Base-by-base conservation (phyloP, 2,797 vertebrate genomes). In the Eulemur rubriventer region DNA sequence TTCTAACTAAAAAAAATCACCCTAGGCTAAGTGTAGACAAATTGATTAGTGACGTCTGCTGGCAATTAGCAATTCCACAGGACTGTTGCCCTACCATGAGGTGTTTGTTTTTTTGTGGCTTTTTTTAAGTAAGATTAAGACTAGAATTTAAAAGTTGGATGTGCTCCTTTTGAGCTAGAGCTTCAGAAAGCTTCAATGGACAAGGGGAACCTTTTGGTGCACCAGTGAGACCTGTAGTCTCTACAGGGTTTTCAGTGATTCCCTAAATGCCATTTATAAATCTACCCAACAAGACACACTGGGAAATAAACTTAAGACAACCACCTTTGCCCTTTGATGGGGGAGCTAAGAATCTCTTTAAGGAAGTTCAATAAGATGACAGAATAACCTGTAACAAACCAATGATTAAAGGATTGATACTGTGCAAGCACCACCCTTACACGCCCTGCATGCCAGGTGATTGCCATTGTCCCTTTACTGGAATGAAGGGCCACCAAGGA, bases 21-120 rank as follows among this genome's bases (percentile, higher is more conserved):
- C 38, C 69, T 48, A 72, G 93, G 57, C 50, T 96, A 93, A 91
- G 80, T 80, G 57, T 82, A 97, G 98, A 93, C 10, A 88, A 96
- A 96, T 33, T 22, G 59, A 9, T 0, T 65, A 16, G 89, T 96
- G 89, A 63, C 24, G 85, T 81, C 0, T 0, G 50, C 52, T 16
- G n/a, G 70, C 92, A 95, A 91, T 92, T 70, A 96, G 72, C 57
- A 67, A 86, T 59, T 0, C 73, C 83, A 28, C 43, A 24, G 76
- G 28, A 89, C 92, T 78, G 67, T 41, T 95, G 81, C 12, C 91
- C 52, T 95, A 61, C 96, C 69, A 0, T 2, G 16, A 10, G 10
- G 69, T 81, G 76, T 70, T 41, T 83, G 89, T 38, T 48, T 75
- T 20, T 7, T 48, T 20, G 73, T 26, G 67, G n/a, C 2, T 50